These are phyloP conservation scores for Vesta saturnalis DNA, from an alignment of 2,888 invertebrate genomes.

Conservation along the genomic window DNA sequence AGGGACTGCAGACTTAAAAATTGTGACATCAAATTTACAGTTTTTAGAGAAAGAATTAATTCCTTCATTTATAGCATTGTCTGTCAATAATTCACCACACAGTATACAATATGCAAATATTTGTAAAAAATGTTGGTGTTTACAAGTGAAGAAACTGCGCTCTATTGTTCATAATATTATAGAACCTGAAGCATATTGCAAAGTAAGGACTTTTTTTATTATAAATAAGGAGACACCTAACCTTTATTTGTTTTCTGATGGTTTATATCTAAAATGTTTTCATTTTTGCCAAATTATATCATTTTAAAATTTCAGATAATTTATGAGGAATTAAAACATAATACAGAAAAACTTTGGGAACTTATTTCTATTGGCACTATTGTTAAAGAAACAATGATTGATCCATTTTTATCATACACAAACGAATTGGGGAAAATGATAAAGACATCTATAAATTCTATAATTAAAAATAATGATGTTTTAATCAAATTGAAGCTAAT, in stretches of 20 bases:
- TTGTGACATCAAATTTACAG: slow-evolving; percentile 74
- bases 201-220: slow-evolving; percentile 61
- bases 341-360: slow-evolving; percentile 31
- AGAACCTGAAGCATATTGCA: slow-evolving; percentile 75
- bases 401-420: slow-evolving; percentile 42
- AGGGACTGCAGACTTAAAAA: slow-evolving; percentile 71
- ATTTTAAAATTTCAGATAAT: slow-evolving; percentile 44
- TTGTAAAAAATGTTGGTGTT: slow-evolving; percentile 68
- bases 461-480: slow-evolving; percentile 33
- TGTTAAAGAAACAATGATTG: slow-evolving; percentile 20
- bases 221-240: not conserved
- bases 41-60: slow-evolving; percentile 74
- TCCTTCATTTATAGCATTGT: slow-evolving; percentile 66
- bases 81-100: slow-evolving; percentile 64
- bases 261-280: not conserved
- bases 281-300: not conserved
- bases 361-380: slow-evolving; percentile 29
- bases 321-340: slow-evolving; percentile 44
- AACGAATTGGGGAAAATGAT: slow-evolving; percentile 45
- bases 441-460: slow-evolving; percentile 38
- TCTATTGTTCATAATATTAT: slow-evolving; percentile 72
- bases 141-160: slow-evolving; percentile 68
- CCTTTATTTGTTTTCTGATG: not conserved
- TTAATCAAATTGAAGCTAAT: slow-evolving; percentile 39
- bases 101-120: slow-evolving; percentile 64